These are phyloP conservation scores for Plagodis pulveraria DNA, from an alignment of 2,888 invertebrate genomes.

Conservation along the genomic window DNA sequence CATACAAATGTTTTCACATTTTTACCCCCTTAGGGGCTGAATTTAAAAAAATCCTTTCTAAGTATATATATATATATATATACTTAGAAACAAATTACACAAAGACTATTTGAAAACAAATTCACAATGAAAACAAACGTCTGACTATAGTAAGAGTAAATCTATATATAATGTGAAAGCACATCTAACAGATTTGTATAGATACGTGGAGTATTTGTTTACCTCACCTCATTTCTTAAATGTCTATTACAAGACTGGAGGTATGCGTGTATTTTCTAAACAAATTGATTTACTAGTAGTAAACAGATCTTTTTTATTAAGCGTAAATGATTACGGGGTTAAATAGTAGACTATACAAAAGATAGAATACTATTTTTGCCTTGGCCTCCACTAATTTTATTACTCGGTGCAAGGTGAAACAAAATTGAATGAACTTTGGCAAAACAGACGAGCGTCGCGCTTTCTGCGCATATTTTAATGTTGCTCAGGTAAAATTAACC, in stretches of 20 bases:
- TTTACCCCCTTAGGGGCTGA: no score
- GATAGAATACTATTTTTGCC: conserved; percentile 20
- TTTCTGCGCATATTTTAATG: conserved; percentile 5
- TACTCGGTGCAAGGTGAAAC: conserved; percentile 16
- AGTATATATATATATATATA: no score
- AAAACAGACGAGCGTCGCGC: background rate
- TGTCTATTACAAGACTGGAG: conserved; percentile 19
- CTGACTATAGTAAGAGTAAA: conserved; percentile 9
- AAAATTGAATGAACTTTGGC: conserved; percentile 14
- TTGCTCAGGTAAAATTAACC: background rate
- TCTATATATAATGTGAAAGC: conserved; percentile 20
- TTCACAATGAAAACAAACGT: conserved; percentile 14
- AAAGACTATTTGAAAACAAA: conserved; percentile 7
- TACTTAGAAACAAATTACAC: background rate
- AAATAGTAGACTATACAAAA: background rate
- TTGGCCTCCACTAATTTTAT: conserved; percentile 5
- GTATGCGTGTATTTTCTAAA: conserved; percentile 14
- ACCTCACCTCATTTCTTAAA: conserved; percentile 15
- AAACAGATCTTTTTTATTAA: conserved; percentile 6
- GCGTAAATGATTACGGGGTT: conserved; percentile 8
- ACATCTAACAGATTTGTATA: conserved; percentile 23
- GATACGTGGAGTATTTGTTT: conserved; percentile 32
- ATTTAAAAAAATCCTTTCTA: no score
- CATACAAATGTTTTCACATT: no score
- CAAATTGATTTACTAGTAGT: conserved; percentile 20